Evolutionary conservation across 2,888 invertebrate species (phyloP).

Genomic region (Crioceris asparagi): DNA sequence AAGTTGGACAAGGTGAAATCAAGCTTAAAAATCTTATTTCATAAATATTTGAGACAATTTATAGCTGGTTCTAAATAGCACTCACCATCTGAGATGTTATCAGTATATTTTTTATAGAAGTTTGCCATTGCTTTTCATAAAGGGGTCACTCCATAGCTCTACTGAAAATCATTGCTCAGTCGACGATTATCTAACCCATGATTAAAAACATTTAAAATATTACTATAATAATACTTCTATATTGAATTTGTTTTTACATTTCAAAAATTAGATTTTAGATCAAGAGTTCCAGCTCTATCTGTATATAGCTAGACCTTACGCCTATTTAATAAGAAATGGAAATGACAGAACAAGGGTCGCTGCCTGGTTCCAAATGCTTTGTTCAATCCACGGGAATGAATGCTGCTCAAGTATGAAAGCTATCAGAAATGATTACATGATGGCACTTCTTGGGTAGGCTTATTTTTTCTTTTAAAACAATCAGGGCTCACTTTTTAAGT

Average conservation of each 20-base stretch:
- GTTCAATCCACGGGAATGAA: slow-evolving; percentile 35
- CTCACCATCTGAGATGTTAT: too few species aligned
- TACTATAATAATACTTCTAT: too few species aligned
- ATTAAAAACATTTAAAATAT: too few species aligned
- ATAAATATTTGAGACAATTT: too few species aligned
- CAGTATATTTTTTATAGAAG: too few species aligned
- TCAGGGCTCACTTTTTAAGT: neutral
- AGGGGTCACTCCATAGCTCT: neutral
- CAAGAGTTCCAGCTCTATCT: slow-evolving; percentile 42
- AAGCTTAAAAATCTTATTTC: too few species aligned
- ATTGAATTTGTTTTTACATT: too few species aligned
- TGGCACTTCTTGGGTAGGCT: slow-evolving; percentile 39
- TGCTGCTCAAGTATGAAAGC: slow-evolving; percentile 44
- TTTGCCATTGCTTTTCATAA: too few species aligned
- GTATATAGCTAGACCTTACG: slow-evolving; percentile 39
- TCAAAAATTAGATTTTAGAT: slow-evolving; percentile 38
- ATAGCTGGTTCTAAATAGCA: too few species aligned
- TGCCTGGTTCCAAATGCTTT: slow-evolving; percentile 43
- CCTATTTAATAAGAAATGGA: slow-evolving; percentile 34
- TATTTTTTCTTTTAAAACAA: neutral
- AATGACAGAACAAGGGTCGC: slow-evolving; percentile 39
- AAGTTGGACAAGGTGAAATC: slow-evolving; percentile 29
- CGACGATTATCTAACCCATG: too few species aligned
- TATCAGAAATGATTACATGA: slow-evolving; percentile 46
- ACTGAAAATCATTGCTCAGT: too few species aligned